Evolutionary conservation across 2,113 vertebrate species (phyloP), one percentile per base, ranked within the genome.

Genomic region (Notiomystis cincta): DNA sequence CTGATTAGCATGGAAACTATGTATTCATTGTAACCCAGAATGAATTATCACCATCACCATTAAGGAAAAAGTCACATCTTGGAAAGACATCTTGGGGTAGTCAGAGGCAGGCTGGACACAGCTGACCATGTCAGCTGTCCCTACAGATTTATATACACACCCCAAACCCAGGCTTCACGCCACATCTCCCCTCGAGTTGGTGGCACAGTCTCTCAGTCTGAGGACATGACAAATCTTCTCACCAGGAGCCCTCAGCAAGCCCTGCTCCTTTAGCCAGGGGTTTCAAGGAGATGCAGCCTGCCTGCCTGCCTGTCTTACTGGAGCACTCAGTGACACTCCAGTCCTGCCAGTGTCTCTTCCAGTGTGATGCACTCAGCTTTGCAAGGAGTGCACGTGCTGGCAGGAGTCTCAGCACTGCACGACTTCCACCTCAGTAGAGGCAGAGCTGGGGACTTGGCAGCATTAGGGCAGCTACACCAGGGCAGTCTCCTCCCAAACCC

Each of bases 381-480:
- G 47, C 6, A 10, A 73, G 54, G 42, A 16, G 15, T 67, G 42
- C 31, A 5, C 0, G 0, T 47, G 54, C n/a, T 50, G 37, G 44
- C 14, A 50, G 45, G 54, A 70, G 27, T 27, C 45, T 66, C 28
- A 33, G 51, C 20, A 2, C 37, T 35, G 42, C 62, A 5, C 6
- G 5, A 17, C 31, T 64, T 30, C 7, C 17, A 30, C 45, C 37
- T 40, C n/a, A 69, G 50, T 57, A 71, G 54, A 38, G 31, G 20
- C 28, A 40, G 13, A 73, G n/a, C 67, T 54, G 69, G 15, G 28
- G 16, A 13, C 50, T 73, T 40, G 1, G 38, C 5, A 10, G 40
- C 37, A 30, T 14, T 28, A 27, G 40, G 14, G 50, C n/a, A 62
- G 58, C 45, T 16, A 11, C 5, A 4, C 12, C 33, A 23, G 30